These are phyloP conservation scores for Indicator maculatus DNA, from an alignment of 2,113 vertebrate species.

Conservation along the genomic window DNA sequence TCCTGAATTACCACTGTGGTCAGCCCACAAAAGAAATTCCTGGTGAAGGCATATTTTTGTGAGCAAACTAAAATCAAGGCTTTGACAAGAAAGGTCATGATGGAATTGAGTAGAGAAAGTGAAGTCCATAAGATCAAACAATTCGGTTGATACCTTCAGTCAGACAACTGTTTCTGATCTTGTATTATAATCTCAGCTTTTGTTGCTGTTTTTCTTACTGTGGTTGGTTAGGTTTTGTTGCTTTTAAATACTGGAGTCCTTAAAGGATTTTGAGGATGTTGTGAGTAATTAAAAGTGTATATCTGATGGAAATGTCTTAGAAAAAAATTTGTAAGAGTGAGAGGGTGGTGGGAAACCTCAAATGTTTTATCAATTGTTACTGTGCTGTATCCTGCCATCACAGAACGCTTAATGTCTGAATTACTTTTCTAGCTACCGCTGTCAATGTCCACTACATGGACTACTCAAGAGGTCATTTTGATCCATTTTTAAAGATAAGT, in stretches of 20 bases:
- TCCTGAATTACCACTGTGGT: conserved; percentile 15
- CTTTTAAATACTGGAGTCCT: conserved; percentile 35
- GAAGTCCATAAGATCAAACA: conserved; percentile 21
- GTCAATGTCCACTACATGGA: not conserved
- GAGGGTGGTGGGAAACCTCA: not conserved
- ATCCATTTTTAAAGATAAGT: conserved; percentile 26
- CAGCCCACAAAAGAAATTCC: conserved; percentile 25
- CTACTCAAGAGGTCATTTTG: not conserved
- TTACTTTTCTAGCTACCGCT: not conserved
- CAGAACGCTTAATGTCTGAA: not conserved
- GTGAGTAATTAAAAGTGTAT: not conserved
- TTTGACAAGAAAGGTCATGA: not conserved
- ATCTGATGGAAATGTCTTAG: conserved; percentile 37
- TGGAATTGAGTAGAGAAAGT: conserved; percentile 7
- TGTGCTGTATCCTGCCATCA: conserved; percentile 23
- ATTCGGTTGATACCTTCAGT: conserved; percentile 71
- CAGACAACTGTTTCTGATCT: conserved; percentile 61
- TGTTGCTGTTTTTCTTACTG: conserved; percentile 47
- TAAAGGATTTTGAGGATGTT: conserved; percentile 42
- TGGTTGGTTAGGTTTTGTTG: conserved; percentile 33
- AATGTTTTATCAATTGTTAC: conserved; percentile 21
- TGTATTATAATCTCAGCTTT: conserved; percentile 67
- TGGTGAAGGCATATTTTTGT: not conserved
- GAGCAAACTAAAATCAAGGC: not conserved
- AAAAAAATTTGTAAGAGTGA: not conserved